Base-by-base conservation (phyloP, 2,888 invertebrate genomes). In the Orchestes rusci region DNA sequence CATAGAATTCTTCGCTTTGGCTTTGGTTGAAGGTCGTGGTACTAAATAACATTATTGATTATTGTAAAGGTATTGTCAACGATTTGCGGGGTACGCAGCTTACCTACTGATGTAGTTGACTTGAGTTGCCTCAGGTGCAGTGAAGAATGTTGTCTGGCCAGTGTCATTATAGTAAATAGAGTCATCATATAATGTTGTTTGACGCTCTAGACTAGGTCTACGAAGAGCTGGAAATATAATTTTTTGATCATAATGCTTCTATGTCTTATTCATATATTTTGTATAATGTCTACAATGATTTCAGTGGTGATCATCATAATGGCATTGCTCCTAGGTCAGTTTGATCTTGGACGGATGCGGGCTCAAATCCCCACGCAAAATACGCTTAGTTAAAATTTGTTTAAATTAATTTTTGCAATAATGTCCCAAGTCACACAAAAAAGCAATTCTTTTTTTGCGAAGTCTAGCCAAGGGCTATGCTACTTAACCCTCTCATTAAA, bases 131-230 rank as follows among this genome's bases (percentile, higher is more conserved):
- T 61, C 59, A 12, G 62, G 58, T 39, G 60, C 61, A 27, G 62
- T 60, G 56, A 69, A 70, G 50, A 57, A 73, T 47, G 61, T 67
- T 44, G 68, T 64, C 8, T 43, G 45, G 13, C 47, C 39, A 1
- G 51, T 47, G 47, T 70, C 67, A 15, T 62, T 73, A 56, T 73
- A 80, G 57, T 75, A 75, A 54, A 73, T 73, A 56, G 80, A 74
- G 60, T 87, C 86, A 63, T 85, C 84, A 60, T 84, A 86, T 57
- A 86, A 68, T 31, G 86, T 86, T 50, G 78, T 80, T 69, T 88
- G 88, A 59, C 87, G 74, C 67, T 87, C 88, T 60, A 88, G 71
- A 67, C 86, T 86, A 48, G 84, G 84, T 62, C 83, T 75, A 61
- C 85, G 70, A 27, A 53, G 29, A n/a, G 50, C 53, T 54, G 33